A percentile compares a stretch with the other conserved stretches of the same genome.
Evolutionary conservation across 2,113 vertebrate species (phyloP).

Genomic region (Tachuris rubrigastra): DNA sequence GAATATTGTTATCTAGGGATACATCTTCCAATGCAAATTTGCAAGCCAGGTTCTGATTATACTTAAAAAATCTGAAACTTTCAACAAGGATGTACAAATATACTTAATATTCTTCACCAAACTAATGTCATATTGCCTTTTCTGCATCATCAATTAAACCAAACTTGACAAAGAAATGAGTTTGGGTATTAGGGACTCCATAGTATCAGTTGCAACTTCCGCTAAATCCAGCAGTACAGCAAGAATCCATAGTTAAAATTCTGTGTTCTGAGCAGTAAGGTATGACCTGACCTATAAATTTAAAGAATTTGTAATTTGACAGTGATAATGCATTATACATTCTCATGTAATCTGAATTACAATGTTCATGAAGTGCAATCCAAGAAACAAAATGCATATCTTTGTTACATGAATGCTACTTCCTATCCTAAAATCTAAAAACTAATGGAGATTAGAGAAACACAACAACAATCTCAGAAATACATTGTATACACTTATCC

Average conservation of each 20-base stretch:
- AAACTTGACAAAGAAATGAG: not conserved
- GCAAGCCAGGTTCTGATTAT: not conserved
- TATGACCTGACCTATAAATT: not conserved
- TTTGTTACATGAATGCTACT: not conserved
- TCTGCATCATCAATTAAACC: not conserved
- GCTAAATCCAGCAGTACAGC: not conserved
- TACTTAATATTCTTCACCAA: not conserved
- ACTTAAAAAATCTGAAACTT: not conserved
- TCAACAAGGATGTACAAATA: not conserved
- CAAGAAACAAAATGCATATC: not conserved
- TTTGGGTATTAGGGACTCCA: not conserved
- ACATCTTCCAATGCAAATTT: not conserved
- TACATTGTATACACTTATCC: not conserved
- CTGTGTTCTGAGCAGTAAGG: not conserved
- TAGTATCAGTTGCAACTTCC: not conserved
- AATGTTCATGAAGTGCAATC: not conserved
- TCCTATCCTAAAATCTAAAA: not conserved
- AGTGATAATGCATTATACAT: not conserved
- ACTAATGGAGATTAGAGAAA: not conserved
- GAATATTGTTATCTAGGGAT: not conserved
- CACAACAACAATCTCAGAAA: not conserved
- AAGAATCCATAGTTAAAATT: not conserved
- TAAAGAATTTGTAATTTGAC: not conserved
- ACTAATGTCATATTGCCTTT: not conserved
- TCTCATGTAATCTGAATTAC: not conserved